Evolutionary conservation across 2,888 invertebrate genomes (phyloP).

Genomic region (Cylloceria caligata): DNA sequence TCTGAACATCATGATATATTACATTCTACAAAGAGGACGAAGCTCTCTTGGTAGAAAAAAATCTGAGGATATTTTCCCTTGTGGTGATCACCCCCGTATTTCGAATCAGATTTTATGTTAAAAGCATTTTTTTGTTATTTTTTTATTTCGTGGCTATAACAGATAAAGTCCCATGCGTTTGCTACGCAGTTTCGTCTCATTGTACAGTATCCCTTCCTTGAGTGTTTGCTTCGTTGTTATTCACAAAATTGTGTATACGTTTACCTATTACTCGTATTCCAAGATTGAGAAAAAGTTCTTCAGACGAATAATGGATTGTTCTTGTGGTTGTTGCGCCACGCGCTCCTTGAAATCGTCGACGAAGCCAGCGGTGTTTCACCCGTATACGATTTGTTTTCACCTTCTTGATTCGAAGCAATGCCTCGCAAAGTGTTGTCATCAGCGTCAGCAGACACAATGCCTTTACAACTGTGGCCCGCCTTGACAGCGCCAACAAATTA

Average conservation of each 20-base stretch:
- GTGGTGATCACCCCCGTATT: constrained; percentile 3
- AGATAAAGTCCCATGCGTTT: not conserved
- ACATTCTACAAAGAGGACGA: constrained; percentile 19
- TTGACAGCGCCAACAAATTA: constrained; percentile 69
- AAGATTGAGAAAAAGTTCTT: constrained; percentile 20
- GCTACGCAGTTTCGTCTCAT: not conserved
- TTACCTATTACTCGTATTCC: not conserved
- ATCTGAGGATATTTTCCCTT: constrained; percentile 19
- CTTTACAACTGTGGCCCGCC: constrained; percentile 22
- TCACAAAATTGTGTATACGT: not conserved
- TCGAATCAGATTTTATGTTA: not conserved
- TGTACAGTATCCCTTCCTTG: not conserved
- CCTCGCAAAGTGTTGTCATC: not conserved
- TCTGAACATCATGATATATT: constrained; percentile 47
- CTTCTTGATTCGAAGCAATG: constrained; percentile 58
- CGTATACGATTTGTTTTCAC: constrained; percentile 49
- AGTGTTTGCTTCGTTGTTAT: constrained; percentile 6
- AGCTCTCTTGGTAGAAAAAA: constrained; percentile 30
- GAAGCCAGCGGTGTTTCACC: not conserved
- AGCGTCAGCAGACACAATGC: constrained; percentile 27
- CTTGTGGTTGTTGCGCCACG: not conserved
- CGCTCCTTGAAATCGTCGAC: constrained; percentile 1
- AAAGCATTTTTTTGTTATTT: not conserved
- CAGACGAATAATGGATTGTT: constrained; percentile 37
- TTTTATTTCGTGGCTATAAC: not conserved